phyloP scores from a whole-genome alignment of 2,113 vertebrate genomes.

The Xiphorhynchus elegans region DNA sequence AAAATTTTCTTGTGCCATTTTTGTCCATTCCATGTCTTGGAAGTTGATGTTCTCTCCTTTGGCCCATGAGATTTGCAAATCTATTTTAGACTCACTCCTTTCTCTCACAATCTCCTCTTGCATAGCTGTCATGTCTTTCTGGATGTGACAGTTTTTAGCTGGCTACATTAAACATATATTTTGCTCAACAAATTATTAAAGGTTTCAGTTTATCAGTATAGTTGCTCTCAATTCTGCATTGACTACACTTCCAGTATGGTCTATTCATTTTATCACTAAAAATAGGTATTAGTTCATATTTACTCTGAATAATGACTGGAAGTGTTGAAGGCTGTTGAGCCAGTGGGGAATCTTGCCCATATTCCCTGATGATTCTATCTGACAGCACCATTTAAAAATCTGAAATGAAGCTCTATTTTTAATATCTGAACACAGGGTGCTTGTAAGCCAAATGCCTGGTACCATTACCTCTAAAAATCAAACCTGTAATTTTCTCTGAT shows the following conservation, averaged over 20 bases:
- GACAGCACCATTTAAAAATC: not conserved
- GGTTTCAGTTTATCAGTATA: not conserved
- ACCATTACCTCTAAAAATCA: not conserved
- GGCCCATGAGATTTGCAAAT: not conserved
- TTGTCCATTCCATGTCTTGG: not conserved
- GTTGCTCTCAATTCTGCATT: not conserved
- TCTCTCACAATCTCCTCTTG: not conserved
- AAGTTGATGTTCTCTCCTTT: not conserved
- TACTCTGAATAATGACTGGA: not conserved
- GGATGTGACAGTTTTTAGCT: not conserved
- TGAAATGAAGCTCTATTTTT: not conserved
- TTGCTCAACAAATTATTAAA: not conserved
- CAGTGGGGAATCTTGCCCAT: not conserved
- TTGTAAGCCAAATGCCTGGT: not conserved
- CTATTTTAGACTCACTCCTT: not conserved
- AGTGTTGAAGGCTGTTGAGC: not conserved
- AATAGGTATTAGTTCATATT: not conserved
- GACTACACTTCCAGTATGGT: not conserved
- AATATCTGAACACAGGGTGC: not conserved
- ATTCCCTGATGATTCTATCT: not conserved
- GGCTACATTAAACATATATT: not conserved
- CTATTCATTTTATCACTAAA: not conserved
- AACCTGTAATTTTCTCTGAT: slow-evolving; percentile 27
- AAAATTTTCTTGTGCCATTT: not conserved
- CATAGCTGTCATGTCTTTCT: not conserved